phyloP scores from a whole-genome alignment of 2,113 vertebrate genomes.

The Poecilia latipinna region DNA sequence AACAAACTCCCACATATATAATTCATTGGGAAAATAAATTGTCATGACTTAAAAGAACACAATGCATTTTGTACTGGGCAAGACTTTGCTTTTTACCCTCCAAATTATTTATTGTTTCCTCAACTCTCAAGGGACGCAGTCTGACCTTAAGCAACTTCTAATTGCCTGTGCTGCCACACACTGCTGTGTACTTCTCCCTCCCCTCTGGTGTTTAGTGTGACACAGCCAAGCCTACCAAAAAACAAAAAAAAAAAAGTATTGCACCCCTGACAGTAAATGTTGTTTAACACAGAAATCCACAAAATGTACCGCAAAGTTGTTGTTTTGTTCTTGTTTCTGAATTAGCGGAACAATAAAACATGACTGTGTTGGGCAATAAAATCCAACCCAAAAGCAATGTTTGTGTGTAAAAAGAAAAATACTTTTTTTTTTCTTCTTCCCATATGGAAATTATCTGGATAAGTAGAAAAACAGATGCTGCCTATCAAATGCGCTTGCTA shows the following conservation, averaged over 20 bases:
- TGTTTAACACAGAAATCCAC: conserved; percentile 17
- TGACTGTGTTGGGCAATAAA: neutral
- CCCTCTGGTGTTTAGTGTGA: conserved; percentile 43
- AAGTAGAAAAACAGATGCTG: neutral
- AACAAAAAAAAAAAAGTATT: conserved; percentile 24
- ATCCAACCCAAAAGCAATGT: neutral
- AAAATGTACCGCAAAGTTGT: neutral
- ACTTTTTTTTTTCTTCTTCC: neutral
- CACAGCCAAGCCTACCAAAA: conserved; percentile 15
- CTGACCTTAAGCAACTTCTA: conserved; percentile 83
- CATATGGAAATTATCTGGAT: neutral
- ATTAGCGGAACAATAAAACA: neutral
- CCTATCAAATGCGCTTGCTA: neutral
- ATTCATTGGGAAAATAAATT: conserved; percentile 87
- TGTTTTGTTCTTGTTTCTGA: conserved; percentile 1
- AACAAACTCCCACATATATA: conserved; percentile 79
- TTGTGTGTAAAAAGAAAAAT: neutral
- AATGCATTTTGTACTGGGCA: conserved; percentile 86
- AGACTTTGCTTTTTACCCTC: conserved; percentile 85
- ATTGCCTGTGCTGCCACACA: conserved; percentile 70
- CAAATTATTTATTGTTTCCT: conserved; percentile 87
- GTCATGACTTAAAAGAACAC: conserved; percentile 82
- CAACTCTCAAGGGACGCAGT: conserved; percentile 69
- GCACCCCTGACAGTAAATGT: conserved; percentile 42
- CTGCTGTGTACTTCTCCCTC: conserved; percentile 46